Evolutionary conservation across 2,113 vertebrate species (phyloP), one percentile per base, ranked within the genome.

Genomic region (Thinocorus orbignyianus): DNA sequence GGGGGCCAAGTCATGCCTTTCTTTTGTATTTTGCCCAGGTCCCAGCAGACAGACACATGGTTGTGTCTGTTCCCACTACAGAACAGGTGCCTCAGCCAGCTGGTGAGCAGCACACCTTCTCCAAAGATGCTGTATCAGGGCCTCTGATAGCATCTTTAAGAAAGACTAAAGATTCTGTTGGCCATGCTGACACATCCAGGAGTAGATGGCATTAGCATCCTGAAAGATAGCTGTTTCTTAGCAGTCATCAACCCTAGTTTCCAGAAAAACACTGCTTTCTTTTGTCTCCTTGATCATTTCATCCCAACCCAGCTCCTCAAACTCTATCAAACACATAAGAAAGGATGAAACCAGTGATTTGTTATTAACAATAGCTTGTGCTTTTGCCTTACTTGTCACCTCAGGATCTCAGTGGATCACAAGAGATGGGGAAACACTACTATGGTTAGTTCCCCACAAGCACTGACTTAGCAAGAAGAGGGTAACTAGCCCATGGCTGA

Each of bases 401-500:
- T 72, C 35, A 33, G 58, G 20, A 42, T 60, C 52, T 17, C 23
- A 9, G 42, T 3, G 65, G 51, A 14, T 7, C 37, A 35, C 46
- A 68, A 51, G 39, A 33, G 35, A 37, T 26, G 57, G 52, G 51
- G 52, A 64, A 66, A 20, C 9, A 55, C 9, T 46, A 26, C 31
- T 11, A n/a, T 58, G n/a, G 49, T 11, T 24, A 37, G 48, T 4
- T 64, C 28, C 39, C 35, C n/a, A 20, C n/a, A n/a, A 31, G 51
- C 77, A 17, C 35, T 14, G 35, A 58, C 26, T 33, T 62, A 37
- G 5, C 57, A 71, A 46, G 82, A 61, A 35, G 20, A 42, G 13
- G 52, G 26, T 0, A 2, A 55, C 23, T 6, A 39, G 49, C 33
- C 54, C 55, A 17, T 0, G 2, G 82, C 49, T 55, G 22, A 9